These are phyloP conservation scores for Trematocara nigrifrons DNA, from an alignment of 2,113 vertebrate genomes.

Conservation along the genomic window DNA sequence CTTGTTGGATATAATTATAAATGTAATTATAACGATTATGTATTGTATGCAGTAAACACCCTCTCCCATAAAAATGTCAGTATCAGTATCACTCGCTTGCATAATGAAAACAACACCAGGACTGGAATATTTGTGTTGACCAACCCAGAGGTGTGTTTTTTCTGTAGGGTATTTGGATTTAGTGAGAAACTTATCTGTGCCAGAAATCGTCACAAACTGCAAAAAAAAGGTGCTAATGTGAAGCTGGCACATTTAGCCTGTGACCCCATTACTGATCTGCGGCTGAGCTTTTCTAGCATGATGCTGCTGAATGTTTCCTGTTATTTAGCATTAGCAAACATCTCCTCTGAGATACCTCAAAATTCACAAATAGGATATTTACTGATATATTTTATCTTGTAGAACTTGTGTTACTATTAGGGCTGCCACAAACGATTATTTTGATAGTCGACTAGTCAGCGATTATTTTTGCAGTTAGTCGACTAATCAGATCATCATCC, in stretches of 20 bases:
- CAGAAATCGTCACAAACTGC: background rate
- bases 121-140: background rate
- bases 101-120: background rate
- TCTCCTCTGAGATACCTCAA: accelerated
- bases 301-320: background rate
- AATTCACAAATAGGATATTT: background rate
- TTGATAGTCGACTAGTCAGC: too few species aligned
- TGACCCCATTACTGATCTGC: accelerated
- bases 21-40: accelerated
- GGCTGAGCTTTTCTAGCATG: accelerated
- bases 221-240: background rate
- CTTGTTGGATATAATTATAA: background rate
- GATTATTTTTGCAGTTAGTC: too few species aligned
- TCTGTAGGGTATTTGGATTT: accelerated
- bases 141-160: background rate
- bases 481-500: too few species aligned
- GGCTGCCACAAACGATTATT: too few species aligned
- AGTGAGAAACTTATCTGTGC: accelerated
- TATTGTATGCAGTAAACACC: accelerated
- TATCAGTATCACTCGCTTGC: accelerated
- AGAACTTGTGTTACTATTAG: background rate
- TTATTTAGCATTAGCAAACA: background rate
- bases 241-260: background rate
- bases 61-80: background rate
- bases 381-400: background rate